Conservation (phyloP, 1,140 invertebrate genomes). For the Helicoverpa zea region DNA sequence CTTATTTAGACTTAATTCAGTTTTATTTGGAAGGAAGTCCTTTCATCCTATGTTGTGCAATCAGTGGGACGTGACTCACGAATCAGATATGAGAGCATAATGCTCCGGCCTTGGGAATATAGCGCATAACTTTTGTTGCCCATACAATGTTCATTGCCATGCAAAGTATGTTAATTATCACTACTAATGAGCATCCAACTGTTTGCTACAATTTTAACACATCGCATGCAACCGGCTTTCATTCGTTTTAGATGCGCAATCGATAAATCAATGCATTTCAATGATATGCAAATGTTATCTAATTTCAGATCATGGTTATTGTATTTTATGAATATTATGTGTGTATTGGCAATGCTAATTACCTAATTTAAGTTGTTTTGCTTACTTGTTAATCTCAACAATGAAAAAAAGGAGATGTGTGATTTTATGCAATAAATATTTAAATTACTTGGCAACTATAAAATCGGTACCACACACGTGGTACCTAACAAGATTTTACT, state of each 20-base stretch:
- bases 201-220: constrained; percentile 53
- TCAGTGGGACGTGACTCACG: constrained; percentile 51
- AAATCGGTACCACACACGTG: too few relatives aligned
- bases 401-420: too few relatives aligned
- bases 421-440: too few relatives aligned
- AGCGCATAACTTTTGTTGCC: constrained; percentile 43
- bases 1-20: not conserved
- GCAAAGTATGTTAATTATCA: constrained; percentile 72
- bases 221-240: constrained; percentile 45
- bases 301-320: constrained; percentile 7
- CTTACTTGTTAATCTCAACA: not conserved
- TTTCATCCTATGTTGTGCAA: constrained; percentile 8
- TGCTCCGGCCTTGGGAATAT: constrained; percentile 39
- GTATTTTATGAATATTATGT: not conserved
- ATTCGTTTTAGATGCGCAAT: constrained; percentile 12
- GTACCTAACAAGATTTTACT: too few relatives aligned
- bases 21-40: constrained; percentile 14
- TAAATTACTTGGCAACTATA: too few relatives aligned
- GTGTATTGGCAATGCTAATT: not conserved
- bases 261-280: constrained; percentile 18
- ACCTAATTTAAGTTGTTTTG: not conserved
- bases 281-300: constrained; percentile 6
- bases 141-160: constrained; percentile 57
- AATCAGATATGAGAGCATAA: constrained; percentile 51
- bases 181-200: constrained; percentile 64